phyloP scores from a whole-genome alignment of 2,888 invertebrate species.

The Ashinkailepas kermadecensis region DNA sequence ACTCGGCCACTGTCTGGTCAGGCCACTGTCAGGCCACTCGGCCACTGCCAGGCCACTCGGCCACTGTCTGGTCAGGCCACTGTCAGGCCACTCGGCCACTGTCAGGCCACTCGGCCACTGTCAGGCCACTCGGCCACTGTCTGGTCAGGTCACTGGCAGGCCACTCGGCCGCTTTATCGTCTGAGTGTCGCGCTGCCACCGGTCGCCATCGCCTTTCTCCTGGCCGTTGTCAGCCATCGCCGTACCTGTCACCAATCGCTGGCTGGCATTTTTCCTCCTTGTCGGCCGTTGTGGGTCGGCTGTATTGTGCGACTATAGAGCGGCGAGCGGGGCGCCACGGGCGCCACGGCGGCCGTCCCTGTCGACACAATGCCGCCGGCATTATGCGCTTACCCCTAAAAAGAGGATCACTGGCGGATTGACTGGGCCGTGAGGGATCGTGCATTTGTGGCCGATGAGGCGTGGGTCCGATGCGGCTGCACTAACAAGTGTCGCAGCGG shows the following conservation, averaged over 20 bases:
- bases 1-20: no score
- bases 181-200: not conserved
- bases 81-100: no score
- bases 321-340: not conserved
- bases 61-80: no score
- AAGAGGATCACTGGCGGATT: conserved; percentile 10
- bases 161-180: no score
- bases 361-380: not conserved
- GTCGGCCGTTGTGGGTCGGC: not conserved
- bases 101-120: no score
- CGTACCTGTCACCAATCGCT: conserved; percentile 20
- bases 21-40: no score
- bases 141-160: no score
- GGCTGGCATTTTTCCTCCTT: conserved; percentile 3
- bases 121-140: no score
- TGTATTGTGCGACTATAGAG: conserved; percentile 13
- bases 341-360: not conserved
- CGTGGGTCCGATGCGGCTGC: not conserved
- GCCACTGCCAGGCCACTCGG: no score
- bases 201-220: conserved; percentile 10
- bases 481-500: not conserved
- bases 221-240: not conserved
- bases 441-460: not conserved
- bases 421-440: not conserved
- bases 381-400: conserved; percentile 19